A percentile compares a stretch with the other conserved stretches of the same genome.
Conservation (phyloP, 1,140 invertebrate genomes). For the Hermetia illucens region DNA sequence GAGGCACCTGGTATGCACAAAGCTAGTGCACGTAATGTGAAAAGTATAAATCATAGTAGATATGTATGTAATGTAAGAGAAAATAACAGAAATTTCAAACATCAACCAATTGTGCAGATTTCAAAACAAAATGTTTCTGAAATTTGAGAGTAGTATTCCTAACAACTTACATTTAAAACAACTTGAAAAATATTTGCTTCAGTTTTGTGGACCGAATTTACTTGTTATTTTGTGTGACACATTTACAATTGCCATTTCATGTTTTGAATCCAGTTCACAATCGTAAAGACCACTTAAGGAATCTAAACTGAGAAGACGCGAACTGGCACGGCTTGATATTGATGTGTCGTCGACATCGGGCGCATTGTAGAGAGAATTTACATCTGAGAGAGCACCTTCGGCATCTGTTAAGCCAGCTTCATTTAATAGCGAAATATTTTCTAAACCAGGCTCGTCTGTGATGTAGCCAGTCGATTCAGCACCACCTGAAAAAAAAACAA, state of each 20-base stretch:
- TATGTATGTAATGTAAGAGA: too few species aligned
- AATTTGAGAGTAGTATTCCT: too few species aligned
- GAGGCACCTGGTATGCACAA: too few species aligned
- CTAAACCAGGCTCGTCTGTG: conserved; percentile 65
- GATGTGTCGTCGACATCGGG: conserved; percentile 62
- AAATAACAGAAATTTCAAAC: too few species aligned
- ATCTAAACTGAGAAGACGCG: conserved; percentile 59
- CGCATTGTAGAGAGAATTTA: conserved; percentile 68
- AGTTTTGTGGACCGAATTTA: conserved; percentile 25
- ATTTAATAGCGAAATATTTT: conserved; percentile 70
- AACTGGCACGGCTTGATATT: conserved; percentile 62
- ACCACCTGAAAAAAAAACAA: conserved; percentile 28
- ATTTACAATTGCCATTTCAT: conserved; percentile 31
- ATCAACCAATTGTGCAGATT: too few species aligned
- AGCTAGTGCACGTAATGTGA: too few species aligned
- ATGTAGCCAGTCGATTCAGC: conserved; percentile 66
- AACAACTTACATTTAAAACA: too few species aligned
- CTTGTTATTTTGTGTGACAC: conserved; percentile 30
- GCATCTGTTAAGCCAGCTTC: conserved; percentile 75
- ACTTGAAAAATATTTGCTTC: conserved; percentile 1
- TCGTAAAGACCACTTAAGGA: conserved; percentile 70
- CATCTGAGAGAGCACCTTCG: conserved; percentile 69
- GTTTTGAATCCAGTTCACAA: conserved; percentile 34
- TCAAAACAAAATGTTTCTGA: too few species aligned
- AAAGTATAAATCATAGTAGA: too few species aligned